Evolutionary conservation across 2,113 vertebrate species (phyloP), one percentile per base, ranked within the genome.

Genomic region (Eira barbara): DNA sequence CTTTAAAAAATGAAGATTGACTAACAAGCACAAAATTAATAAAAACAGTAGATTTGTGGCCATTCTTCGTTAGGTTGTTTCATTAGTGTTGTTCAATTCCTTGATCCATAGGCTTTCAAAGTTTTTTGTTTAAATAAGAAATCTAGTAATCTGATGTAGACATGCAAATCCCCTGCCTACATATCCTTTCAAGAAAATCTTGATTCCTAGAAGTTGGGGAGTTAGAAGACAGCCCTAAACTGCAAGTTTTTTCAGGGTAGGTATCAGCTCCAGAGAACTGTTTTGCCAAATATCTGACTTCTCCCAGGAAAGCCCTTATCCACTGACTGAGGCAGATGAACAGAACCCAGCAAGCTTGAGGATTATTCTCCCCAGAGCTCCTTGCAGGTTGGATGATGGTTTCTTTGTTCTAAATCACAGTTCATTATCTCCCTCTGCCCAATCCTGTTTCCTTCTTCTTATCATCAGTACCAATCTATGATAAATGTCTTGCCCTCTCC

Each of bases 401-500:
- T 59, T 59, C 1, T 34, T 80, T 27, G 23, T 2, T 27, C 49
- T 71, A 6, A 17, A 34, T 27, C 21, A 52, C 31, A 63, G 12
- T 15, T 97, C 71, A 89, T 1, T 34, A 52, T 34, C 6, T 47
- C 13, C 17, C 3, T 91, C 10, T 89, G 8, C 7, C 9, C 3
- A 71, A 6, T 57, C 11, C 4, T 71, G 8, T 36, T 67, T 74
- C 3, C 5, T 81, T 34, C 29, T 74, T 18, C n/a, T 89, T 80
- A 71, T 65, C 27, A 31, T 9, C 25, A 39, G 25, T 52, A n/a
- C 29, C 25, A 18, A 4, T 45, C 1, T 36, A 14, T 82, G 36
- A 39, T 18, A 36, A 71, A 27, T 3, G 18, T n/a, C 21, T 27
- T 49, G 2, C 4, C 18, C 5, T 21, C 21, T 5, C 0, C 8